Evolutionary conservation across 2,888 invertebrate genomes (phyloP).

Genomic region (Acanthoscelides obtectus): DNA sequence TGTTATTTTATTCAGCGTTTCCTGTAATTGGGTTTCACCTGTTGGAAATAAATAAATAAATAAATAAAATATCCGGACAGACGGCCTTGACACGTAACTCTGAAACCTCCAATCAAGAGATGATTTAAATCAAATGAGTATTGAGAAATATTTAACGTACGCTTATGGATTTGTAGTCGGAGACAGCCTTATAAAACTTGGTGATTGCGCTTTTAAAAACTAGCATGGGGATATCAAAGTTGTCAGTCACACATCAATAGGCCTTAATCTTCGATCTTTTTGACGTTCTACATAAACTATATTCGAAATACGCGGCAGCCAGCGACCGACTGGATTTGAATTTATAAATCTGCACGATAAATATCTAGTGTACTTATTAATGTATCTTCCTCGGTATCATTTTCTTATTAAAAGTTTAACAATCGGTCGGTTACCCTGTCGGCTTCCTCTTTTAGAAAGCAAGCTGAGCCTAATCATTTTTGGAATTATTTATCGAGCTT

Average conservation of each 20-base stretch:
- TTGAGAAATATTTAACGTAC: no score
- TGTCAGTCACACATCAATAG: conserved; percentile 33
- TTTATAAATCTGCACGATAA: conserved; percentile 20
- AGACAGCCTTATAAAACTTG: conserved; percentile 26
- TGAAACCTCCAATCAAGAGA: no score
- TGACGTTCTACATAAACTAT: conserved; percentile 28
- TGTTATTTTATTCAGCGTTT: no score
- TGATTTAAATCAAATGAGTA: no score
- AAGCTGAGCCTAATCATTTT: neutral
- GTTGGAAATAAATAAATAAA: no score
- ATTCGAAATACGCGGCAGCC: conserved; percentile 27
- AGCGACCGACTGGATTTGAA: conserved; percentile 23
- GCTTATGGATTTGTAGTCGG: conserved; percentile 11
- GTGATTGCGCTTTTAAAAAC: conserved; percentile 31
- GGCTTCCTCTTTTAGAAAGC: conserved; percentile 4
- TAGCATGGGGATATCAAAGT: conserved; percentile 29
- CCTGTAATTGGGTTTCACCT: no score
- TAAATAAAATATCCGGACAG: no score
- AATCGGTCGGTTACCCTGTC: conserved; percentile 19
- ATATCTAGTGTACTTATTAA: conserved; percentile 19
- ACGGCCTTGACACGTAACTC: no score
- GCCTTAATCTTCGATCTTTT: conserved; percentile 25
- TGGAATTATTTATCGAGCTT: no score
- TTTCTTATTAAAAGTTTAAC: conserved; percentile 25
- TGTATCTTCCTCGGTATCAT: conserved; percentile 18